phyloP scores from a whole-genome alignment of 1,140 invertebrate genomes.

The Musca domestica region DNA sequence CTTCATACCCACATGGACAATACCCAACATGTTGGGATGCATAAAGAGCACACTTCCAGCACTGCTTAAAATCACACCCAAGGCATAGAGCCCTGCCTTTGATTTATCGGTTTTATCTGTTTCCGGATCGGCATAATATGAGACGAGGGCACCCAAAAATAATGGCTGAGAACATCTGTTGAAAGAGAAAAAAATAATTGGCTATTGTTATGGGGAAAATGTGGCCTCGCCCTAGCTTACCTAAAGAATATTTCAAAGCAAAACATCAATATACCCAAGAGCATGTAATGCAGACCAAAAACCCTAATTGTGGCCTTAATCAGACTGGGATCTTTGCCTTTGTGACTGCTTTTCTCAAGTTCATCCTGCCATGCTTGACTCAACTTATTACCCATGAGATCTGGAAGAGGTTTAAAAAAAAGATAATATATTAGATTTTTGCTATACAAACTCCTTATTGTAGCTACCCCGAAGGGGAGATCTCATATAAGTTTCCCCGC shows the following conservation, averaged over 20 bases:
- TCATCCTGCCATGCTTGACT: conserved; percentile 38
- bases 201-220: no score
- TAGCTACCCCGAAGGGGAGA: no score
- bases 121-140: conserved; percentile 37
- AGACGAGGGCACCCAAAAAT: conserved; percentile 38
- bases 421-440: conserved; percentile 44
- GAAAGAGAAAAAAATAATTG: conserved; percentile 37
- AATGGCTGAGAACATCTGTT: conserved; percentile 38
- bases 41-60: conserved; percentile 57
- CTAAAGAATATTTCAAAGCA: background rate
- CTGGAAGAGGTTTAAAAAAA: conserved; percentile 28
- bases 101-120: conserved; percentile 30
- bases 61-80: conserved; percentile 60
- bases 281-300: conserved; percentile 34
- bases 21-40: conserved; percentile 63
- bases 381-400: conserved; percentile 39
- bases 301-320: conserved; percentile 32
- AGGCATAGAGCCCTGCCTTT: conserved; percentile 60
- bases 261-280: conserved; percentile 7
- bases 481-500: no score
- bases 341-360: conserved; percentile 25
- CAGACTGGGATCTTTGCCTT: conserved; percentile 33
- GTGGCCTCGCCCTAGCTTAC: background rate
- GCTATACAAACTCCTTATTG: no score
- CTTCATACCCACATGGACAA: conserved; percentile 55